phyloP scores from a whole-genome alignment of 2,113 vertebrate species.

The Gadus chalcogrammus region DNA sequence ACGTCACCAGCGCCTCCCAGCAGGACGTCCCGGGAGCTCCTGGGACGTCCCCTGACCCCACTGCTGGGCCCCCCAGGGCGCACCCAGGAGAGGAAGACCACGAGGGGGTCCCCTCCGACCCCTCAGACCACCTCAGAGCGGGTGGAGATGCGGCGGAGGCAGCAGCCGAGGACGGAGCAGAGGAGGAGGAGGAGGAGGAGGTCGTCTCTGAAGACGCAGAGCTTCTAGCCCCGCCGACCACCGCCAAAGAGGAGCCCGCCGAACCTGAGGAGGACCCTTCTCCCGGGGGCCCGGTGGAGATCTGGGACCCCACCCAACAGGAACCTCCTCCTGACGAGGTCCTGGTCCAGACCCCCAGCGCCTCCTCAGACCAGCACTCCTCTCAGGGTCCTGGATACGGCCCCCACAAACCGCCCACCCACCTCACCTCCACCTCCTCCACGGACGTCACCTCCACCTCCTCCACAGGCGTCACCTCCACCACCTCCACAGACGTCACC shows the following conservation, averaged over 20 bases:
- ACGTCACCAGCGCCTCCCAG: too few species aligned
- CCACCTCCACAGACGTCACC: too few species aligned
- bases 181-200: slow-evolving; percentile 22
- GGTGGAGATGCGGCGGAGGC: too few species aligned
- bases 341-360: not conserved
- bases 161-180: too few species aligned
- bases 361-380: not conserved
- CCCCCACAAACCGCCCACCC: not conserved
- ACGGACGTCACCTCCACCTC: not conserved
- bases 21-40: too few species aligned
- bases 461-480: not conserved
- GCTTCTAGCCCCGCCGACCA: not conserved
- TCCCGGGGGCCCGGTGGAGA: not conserved
- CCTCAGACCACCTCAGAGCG: too few species aligned
- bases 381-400: not conserved
- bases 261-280: not conserved
- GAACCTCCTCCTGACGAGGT: slow-evolving; percentile 7
- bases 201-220: slow-evolving; percentile 36
- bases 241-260: slow-evolving; percentile 1
- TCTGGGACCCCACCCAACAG: slow-evolving; percentile 1
- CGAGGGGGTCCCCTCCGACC: too few species aligned
- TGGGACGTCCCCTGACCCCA: too few species aligned
- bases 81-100: too few species aligned
- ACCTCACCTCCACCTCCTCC: not conserved
- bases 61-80: too few species aligned